A percentile compares a stretch with the other conserved stretches of the same genome.
phyloP scores from a whole-genome alignment of 2,113 vertebrate species.

The Felis catus region DNA sequence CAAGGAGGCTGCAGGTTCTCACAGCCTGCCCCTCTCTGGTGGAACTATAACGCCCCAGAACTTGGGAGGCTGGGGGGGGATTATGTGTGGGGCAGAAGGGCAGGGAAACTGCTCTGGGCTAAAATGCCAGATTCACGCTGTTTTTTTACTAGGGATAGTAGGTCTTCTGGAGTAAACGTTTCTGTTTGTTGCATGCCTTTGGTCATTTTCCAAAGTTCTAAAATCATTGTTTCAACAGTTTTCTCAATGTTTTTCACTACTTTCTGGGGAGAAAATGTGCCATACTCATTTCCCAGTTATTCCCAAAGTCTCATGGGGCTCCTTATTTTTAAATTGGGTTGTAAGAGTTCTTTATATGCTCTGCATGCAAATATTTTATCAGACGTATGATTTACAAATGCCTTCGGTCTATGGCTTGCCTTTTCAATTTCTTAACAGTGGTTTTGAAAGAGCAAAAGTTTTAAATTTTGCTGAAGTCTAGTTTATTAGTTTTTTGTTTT shows the following conservation, averaged over 20 bases:
- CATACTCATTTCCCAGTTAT: background rate
- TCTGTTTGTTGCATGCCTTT: background rate
- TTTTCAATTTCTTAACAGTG: background rate
- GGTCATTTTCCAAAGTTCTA: background rate
- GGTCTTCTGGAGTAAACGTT: background rate
- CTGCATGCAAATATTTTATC: background rate
- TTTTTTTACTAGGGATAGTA: background rate
- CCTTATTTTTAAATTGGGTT: background rate
- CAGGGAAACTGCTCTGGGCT: background rate
- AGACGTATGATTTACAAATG: background rate
- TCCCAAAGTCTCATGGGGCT: background rate
- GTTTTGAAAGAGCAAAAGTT: background rate
- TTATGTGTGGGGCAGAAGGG: too few species aligned
- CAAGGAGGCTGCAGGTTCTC: background rate
- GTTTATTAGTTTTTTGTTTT: slow-evolving; percentile 1
- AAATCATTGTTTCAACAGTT: background rate
- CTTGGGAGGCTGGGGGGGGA: background rate
- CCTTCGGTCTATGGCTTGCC: background rate
- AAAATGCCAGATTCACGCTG: background rate
- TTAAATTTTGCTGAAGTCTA: background rate
- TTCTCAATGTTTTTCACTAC: background rate
- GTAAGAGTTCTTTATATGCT: background rate
- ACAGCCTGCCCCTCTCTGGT: background rate
- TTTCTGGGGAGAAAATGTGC: background rate
- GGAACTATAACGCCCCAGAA: background rate